These are phyloP conservation scores for Deroplatys truncata DNA, from an alignment of 2,888 invertebrate genomes.

Conservation along the genomic window DNA sequence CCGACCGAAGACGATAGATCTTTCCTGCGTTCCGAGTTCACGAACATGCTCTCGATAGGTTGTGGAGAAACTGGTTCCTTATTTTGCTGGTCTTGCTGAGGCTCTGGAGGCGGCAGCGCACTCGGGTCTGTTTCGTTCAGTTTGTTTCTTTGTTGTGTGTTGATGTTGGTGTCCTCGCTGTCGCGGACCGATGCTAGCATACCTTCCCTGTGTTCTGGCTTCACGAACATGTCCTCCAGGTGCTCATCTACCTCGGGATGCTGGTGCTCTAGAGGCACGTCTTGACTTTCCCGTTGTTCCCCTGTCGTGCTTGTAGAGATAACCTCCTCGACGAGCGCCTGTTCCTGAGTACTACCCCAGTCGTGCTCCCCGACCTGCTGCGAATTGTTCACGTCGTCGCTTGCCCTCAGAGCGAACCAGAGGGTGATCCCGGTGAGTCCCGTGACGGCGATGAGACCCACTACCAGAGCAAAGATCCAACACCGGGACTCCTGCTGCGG, in stretches of 20 bases:
- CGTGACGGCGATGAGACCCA: slow-evolving; percentile 35
- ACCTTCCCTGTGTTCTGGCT: background rate
- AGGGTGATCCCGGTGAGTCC: slow-evolving; percentile 36
- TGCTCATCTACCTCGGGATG: too few relatives aligned
- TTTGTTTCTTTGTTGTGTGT: background rate
- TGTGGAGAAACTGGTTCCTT: background rate
- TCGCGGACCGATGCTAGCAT: background rate
- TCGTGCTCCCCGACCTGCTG: background rate
- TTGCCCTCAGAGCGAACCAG: slow-evolving; percentile 35
- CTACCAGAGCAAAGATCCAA: slow-evolving; percentile 36
- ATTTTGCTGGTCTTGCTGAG: background rate
- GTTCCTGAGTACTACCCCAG: background rate
- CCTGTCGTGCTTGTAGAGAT: background rate
- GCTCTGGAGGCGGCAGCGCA: too few relatives aligned
- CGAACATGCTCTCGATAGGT: too few relatives aligned
- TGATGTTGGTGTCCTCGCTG: background rate
- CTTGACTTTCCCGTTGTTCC: too few relatives aligned
- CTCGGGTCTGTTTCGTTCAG: background rate
- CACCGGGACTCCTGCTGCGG: slow-evolving; percentile 30
- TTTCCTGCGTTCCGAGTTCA: too few relatives aligned
- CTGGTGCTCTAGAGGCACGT: background rate
- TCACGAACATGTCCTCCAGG: background rate
- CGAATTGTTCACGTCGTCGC: background rate
- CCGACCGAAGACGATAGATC: too few relatives aligned
- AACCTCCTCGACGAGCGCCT: background rate